Conservation (phyloP, 2,888 invertebrate species). For the Meloe dianella region DNA sequence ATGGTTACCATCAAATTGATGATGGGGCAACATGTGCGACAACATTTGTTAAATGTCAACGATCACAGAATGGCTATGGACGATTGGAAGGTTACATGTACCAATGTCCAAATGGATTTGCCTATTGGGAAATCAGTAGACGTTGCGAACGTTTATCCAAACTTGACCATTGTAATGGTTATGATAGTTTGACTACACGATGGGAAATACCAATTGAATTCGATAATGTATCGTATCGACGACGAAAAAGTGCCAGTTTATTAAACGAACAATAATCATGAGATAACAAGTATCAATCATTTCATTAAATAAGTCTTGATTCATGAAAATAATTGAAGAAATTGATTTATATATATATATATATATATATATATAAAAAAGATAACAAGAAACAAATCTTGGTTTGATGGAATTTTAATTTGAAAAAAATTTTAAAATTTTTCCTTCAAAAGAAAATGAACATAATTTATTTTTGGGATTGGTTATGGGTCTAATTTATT, state of each 20-base stretch:
- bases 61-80: constrained; percentile 57
- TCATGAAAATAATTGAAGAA: neutral
- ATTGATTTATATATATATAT: too few relatives aligned
- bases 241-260: constrained; percentile 45
- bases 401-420: neutral
- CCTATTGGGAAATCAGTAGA: constrained; percentile 79
- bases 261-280: constrained; percentile 6
- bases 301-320: neutral
- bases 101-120: constrained; percentile 77
- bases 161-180: constrained; percentile 66
- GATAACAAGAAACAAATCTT: neutral
- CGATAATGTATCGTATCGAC: constrained; percentile 61
- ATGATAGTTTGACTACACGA: constrained; percentile 57
- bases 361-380: neutral
- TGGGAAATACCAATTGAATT: constrained; percentile 67
- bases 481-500: constrained; percentile 9
- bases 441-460: neutral
- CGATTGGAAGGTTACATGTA: constrained; percentile 72
- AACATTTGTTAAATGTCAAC: constrained; percentile 75
- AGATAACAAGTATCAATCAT: too few relatives aligned
- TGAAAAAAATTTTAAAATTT: neutral
- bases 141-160: constrained; percentile 72
- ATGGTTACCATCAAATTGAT: constrained; percentile 74
- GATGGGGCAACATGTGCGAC: constrained; percentile 70
- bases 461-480: neutral